Evolutionary conservation across 2,888 invertebrate species (phyloP), one percentile per base, ranked within the genome.

Genomic region (Agapetus fuscipes): DNA sequence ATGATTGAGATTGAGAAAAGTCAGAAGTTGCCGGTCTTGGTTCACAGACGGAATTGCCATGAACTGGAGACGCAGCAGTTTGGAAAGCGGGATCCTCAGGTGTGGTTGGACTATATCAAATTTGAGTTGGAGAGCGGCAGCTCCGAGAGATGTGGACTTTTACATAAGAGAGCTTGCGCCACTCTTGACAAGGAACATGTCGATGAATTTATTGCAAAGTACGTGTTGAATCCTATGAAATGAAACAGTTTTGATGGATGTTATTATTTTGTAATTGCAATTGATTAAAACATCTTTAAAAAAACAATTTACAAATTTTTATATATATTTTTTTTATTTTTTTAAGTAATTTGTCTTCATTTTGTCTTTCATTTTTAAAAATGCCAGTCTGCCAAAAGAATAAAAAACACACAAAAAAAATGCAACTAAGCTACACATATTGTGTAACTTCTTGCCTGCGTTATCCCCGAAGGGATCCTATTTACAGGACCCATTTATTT

Each of bases 61-160:
- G 77, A 81, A 54, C 68, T 74, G 48, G 71, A 78, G 20, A 67
- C 73, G 11, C 62, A 72, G 39, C 78, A 80, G 47, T 83, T 83
- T 59, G 86, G 86, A 0, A 66, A 66, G 50, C 64, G 62, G 3
- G 72, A 75, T 54, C 62, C 74, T 3, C 74, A 78, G 45, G 64
- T 86, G 11, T 89, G 88, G 87, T 65, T 82, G 49, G 74, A 83
- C 51, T 82, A 77, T 52, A 73, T 86, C 36, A 64, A 69, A 43
- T 82, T 85, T 59, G 84, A 85, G 66, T 69, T 72, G 43, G 67
- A 72, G 47, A 59, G 67, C 49, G 79, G 81, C 3, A 73, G 76
- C 45, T 61, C 72, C 0, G 69, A 72, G 48, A 64, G 62, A 41
- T 66, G 74, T 20, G 62, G 71, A 0, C 56, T 63, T 2, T 60